Evolutionary conservation across 2,797 vertebrate species (phyloP).

Genomic region (Cacajao melanocephalus): DNA sequence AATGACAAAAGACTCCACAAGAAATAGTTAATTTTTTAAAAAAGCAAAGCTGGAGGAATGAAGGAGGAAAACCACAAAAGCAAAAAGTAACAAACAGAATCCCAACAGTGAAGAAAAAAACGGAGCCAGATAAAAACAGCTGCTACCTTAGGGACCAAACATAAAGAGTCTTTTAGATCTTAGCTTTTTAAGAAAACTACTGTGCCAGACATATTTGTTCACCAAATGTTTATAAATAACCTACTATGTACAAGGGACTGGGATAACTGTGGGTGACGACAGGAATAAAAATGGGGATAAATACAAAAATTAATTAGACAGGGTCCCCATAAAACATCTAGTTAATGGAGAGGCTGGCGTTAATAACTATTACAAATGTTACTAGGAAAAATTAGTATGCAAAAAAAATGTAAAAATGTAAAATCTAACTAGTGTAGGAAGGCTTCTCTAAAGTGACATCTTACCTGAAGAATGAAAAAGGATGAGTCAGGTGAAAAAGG

Average conservation of each 20-base stretch:
- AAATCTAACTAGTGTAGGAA: not conserved
- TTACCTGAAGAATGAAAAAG: not conserved
- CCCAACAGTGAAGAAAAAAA: constrained; percentile 16
- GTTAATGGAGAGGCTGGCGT: not conserved
- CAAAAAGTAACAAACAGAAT: not conserved
- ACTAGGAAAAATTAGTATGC: not conserved
- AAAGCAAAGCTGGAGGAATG: not conserved
- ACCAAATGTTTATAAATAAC: constrained; percentile 14
- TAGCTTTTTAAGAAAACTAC: not conserved
- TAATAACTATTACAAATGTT: not conserved
- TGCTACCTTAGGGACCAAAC: not conserved
- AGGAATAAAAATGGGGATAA: not conserved
- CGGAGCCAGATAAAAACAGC: not conserved
- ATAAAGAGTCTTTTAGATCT: not conserved
- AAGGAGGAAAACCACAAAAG: not conserved
- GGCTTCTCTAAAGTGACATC: not conserved
- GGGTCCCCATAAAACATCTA: not conserved
- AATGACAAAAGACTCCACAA: not conserved
- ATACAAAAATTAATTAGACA: not conserved
- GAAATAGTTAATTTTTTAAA: not conserved
- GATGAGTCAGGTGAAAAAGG: not conserved
- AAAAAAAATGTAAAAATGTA: constrained; percentile 9
- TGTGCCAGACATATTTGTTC: not conserved
- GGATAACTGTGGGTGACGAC: not conserved
- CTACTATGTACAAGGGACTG: not conserved